Base-by-base conservation (phyloP, 2,797 vertebrate genomes). In the Heteromormyrus szaboi region DNA sequence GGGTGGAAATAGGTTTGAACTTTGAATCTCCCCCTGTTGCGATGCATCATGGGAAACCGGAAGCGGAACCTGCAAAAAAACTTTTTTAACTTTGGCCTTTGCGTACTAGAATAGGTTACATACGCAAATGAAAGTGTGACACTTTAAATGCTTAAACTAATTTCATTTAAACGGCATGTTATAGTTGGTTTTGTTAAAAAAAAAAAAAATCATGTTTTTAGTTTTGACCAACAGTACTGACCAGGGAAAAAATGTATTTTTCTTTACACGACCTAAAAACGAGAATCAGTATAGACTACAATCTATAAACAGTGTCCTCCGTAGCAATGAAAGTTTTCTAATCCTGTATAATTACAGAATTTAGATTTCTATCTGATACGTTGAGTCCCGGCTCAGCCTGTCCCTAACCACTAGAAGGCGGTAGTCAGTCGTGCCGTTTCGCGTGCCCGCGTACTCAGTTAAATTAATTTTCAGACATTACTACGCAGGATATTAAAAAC, bases 11-110 rank as follows among this genome's bases (percentile, higher is more conserved):
- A 91, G 46, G 48, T 93, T 96, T 96, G 94, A 93, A 96, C 95
- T 93, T 96, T 96, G 94, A 93, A 96, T 95, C 89, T 90, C 86
- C 91, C 93, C 90, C 91, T 84, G 62, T 3, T n/a, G 51, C 19
- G 89, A 0, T 93, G 95, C 94, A 95, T 95, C 93, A 95, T 95
- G 95, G 95, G 95, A 95, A 91, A 91, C 12, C 62, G 62, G 88
- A 89, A 65, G 56, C 56, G 3, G 44, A 62, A 56, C 48, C 1
- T 46, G 7, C 65, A 72, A 72, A 19, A n/a, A 72, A 72, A 17
- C 11, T 79, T 79, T 12, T 44, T 44, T 17, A 79, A 79, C 37
- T 81, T 81, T 72, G 37, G 4, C 14, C 2, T 72, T 37, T 37
- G 29, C 33, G 68, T 72, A 14, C 68, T 37, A 17, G 9, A 72